Evolutionary conservation across 2,888 invertebrate genomes (phyloP).

Genomic region (Caradrina kadenii): DNA sequence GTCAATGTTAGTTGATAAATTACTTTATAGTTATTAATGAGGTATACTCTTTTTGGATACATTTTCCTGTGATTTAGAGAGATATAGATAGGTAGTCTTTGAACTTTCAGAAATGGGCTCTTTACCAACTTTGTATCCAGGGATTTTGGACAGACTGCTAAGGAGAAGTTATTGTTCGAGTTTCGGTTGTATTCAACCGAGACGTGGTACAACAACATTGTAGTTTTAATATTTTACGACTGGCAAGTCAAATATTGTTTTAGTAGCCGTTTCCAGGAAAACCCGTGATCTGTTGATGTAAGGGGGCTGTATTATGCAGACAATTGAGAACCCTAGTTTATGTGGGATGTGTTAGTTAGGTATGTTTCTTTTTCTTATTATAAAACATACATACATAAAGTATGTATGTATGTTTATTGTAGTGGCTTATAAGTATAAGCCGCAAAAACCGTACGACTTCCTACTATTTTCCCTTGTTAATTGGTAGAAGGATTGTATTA

Average conservation of each 20-base stretch:
- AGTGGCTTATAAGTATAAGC: too few species aligned
- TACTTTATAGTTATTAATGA: too few species aligned
- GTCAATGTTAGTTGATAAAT: too few species aligned
- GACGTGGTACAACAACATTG: slow-evolving; percentile 2
- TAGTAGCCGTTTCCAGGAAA: slow-evolving; percentile 9
- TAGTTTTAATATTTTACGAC: slow-evolving; percentile 18
- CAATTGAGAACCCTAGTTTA: background rate
- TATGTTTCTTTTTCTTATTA: background rate
- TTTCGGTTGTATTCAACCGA: slow-evolving; percentile 19
- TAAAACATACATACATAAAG: too few species aligned
- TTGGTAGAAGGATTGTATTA: too few species aligned
- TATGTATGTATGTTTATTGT: too few species aligned
- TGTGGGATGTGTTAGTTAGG: background rate
- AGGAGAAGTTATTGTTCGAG: slow-evolving; percentile 4
- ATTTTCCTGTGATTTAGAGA: slow-evolving; percentile 16
- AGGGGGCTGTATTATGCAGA: background rate
- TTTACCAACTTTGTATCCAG: slow-evolving; percentile 24
- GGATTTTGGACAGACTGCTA: slow-evolving; percentile 3
- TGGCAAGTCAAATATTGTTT: slow-evolving; percentile 28
- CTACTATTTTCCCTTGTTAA: too few species aligned
- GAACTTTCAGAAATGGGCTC: slow-evolving; percentile 26
- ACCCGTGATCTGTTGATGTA: slow-evolving; percentile 15
- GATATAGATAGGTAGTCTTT: slow-evolving; percentile 17
- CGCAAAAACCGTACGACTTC: too few species aligned
- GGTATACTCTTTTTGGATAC: background rate